Conservation (phyloP, 2,888 invertebrate species). For the Eupeodes luniger region DNA sequence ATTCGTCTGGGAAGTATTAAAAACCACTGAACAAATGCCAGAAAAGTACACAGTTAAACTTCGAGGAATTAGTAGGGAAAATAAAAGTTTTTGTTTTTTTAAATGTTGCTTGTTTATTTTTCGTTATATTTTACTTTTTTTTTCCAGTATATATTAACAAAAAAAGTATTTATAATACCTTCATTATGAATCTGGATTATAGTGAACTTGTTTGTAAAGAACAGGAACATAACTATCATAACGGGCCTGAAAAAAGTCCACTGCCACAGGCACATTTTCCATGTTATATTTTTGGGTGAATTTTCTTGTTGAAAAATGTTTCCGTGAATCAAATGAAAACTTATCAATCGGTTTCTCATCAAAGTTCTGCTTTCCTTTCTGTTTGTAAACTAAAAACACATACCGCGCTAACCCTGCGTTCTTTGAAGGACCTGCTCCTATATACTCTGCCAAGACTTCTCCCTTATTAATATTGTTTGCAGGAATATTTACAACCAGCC, state of each 20-base stretch:
- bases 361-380: not conserved
- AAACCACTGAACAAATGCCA: too few species aligned
- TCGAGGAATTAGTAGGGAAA: too few species aligned
- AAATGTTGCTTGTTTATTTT: not conserved
- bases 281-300: not conserved
- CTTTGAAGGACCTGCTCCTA: not conserved
- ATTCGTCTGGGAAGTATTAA: too few species aligned
- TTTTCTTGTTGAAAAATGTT: slow-evolving; percentile 5
- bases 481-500: slow-evolving; percentile 21
- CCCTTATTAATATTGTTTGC: not conserved
- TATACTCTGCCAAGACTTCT: not conserved
- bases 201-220: slow-evolving; percentile 8
- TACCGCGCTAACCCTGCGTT: not conserved
- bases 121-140: too few species aligned
- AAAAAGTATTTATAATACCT: not conserved
- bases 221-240: slow-evolving; percentile 2
- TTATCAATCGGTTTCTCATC: slow-evolving; percentile 1
- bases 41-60: too few species aligned
- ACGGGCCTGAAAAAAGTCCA: not conserved
- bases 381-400: not conserved
- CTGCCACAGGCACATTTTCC: not conserved
- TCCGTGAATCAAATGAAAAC: not conserved
- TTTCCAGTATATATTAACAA: too few species aligned
- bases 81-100: too few species aligned
- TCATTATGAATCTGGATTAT: not conserved